These are phyloP conservation scores for Prionailurus bengalensis DNA, from an alignment of 2,113 vertebrate genomes.

Conservation along the genomic window DNA sequence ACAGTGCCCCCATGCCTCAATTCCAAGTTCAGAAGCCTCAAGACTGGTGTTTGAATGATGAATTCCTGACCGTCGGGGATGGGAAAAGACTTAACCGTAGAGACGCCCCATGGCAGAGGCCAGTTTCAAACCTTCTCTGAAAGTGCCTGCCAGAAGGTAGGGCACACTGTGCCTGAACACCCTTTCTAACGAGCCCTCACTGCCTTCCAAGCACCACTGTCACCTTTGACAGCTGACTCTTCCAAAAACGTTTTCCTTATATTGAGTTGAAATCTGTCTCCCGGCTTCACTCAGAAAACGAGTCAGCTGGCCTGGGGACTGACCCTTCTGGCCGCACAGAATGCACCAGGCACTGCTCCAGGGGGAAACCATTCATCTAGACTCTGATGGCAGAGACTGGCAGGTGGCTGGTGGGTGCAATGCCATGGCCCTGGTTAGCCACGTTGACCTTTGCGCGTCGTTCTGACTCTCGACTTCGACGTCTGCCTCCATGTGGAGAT, in stretches of 20 bases:
- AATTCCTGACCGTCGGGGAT: rapidly evolving
- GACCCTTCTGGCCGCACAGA: not conserved
- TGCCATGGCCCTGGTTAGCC: not conserved
- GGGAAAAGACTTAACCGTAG: not conserved
- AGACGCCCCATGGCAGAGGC: not conserved
- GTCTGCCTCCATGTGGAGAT: not conserved
- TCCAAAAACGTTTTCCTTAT: not conserved
- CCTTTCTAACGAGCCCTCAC: not conserved
- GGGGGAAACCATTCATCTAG: not conserved
- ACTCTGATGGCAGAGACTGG: not conserved
- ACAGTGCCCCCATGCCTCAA: rapidly evolving
- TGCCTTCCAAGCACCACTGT: not conserved
- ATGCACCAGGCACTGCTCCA: not conserved
- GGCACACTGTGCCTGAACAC: too few species aligned
- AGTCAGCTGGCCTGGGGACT: not conserved
- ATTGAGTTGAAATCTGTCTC: not conserved
- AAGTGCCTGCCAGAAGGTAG: not conserved
- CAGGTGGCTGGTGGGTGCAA: not conserved
- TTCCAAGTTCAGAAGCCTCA: not conserved
- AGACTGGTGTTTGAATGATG: not conserved
- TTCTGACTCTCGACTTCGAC: not conserved
- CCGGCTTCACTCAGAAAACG: not conserved
- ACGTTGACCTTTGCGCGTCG: rapidly evolving
- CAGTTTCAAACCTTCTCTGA: not conserved
- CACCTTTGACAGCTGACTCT: not conserved